Evolutionary conservation across 1,140 invertebrate genomes (phyloP), one percentile per base, ranked within the genome.

Genomic region (Physella acuta): DNA sequence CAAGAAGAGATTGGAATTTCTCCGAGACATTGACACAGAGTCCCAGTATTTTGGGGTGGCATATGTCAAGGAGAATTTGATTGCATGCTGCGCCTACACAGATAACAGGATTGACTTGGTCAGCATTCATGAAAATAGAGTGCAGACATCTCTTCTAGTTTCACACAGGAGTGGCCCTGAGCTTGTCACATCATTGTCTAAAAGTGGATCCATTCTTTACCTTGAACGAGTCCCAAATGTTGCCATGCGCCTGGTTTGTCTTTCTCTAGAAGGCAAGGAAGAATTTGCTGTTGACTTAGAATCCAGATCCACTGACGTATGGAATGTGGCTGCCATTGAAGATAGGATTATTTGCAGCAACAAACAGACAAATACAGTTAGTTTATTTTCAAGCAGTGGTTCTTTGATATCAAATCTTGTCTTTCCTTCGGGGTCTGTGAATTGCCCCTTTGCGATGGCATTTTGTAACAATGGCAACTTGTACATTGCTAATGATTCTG

Each of bases 401-500:
- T 51, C 14, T 17, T 64, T 52, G 33, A n/a, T 64, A 30, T 28
- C 39, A 3, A 33, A 67, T 56, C 30, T 56, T 8, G 56, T 31
- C 14, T 56, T 37, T 16, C 64, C 64, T 24, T 3, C 51, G 5
- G 64, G 51, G 26, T 1, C 34, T 8, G 33, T 67, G 30, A 67
- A 67, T n/a, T 24, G 37, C n/a, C 64, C 64, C 0, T 67, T 67
- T 67, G 64, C 64, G 1, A 55, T 67, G 31, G 31, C 51, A 20
- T 56, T 67, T 20, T 30, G 64, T 39, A 16, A 56, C 31, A 37
- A 31, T 31, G 64, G 64, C 0, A 17, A n/a, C 17, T 26, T 67
- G 51, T 67, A 67, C 36, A 49, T 67, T 14, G 64, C 64, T 3
- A 67, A 67, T 39, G 64, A 67, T 56, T 51, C 30, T 24, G 64